Conservation (phyloP, 2,797 vertebrate genomes). For the Steatocranus sp. region DNA sequence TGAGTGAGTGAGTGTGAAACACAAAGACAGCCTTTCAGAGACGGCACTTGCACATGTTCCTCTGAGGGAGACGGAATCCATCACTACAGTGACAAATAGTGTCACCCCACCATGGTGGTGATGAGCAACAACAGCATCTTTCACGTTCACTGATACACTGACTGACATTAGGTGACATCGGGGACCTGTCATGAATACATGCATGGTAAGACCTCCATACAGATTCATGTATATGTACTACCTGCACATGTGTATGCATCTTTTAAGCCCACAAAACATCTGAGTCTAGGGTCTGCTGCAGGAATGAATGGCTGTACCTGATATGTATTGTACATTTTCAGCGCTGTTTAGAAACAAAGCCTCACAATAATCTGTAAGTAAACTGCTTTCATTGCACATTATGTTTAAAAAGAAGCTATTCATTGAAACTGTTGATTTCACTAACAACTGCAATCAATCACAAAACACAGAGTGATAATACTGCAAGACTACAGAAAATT, state of each 20-base stretch:
- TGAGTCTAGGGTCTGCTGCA: not conserved
- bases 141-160: slow-evolving; percentile 79
- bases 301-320: not conserved
- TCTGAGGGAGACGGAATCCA: slow-evolving; percentile 88
- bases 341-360: not conserved
- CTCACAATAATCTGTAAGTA: not conserved
- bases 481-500: not conserved
- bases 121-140: slow-evolving; percentile 85
- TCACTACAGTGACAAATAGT: slow-evolving; percentile 87
- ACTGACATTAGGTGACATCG: slow-evolving; percentile 71
- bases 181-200: slow-evolving; percentile 69
- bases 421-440: not conserved
- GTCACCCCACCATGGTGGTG: slow-evolving; percentile 80
- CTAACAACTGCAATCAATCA: not conserved
- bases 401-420: not conserved
- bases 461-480: not conserved
- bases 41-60: slow-evolving; percentile 75
- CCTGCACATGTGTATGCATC: not conserved
- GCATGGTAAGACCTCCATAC: slow-evolving; percentile 11
- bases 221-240: slow-evolving; percentile 7
- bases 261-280: not conserved
- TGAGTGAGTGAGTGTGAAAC: slow-evolving; percentile 54
- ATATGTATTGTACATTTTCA: not conserved
- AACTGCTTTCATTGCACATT: not conserved
- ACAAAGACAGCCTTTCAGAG: slow-evolving; percentile 94